Conservation (phyloP, 2,797 vertebrate genomes). For the Mus caroli region DNA sequence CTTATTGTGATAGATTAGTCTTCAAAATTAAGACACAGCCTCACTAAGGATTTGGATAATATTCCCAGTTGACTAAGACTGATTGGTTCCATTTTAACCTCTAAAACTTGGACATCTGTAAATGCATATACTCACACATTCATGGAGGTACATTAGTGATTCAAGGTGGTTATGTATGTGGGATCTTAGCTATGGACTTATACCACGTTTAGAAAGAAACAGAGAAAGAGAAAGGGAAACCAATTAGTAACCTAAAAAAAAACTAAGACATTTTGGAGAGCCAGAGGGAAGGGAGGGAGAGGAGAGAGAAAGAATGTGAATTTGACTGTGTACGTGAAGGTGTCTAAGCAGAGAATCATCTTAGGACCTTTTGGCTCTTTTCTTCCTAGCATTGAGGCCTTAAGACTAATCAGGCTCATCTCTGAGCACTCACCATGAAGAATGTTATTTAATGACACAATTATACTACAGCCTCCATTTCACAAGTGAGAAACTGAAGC, state of each 20-base stretch:
- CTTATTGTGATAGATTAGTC: neutral
- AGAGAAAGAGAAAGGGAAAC: neutral
- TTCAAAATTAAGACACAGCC: neutral
- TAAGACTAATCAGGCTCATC: neutral
- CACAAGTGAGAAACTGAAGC: neutral
- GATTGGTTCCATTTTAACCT: neutral
- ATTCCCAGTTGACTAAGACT: neutral
- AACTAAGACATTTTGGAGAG: neutral
- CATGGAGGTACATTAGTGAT: too few species aligned
- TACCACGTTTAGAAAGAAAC: neutral
- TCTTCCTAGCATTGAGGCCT: neutral
- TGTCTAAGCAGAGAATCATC: neutral
- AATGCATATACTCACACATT: neutral
- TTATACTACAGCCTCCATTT: neutral
- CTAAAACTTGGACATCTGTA: neutral
- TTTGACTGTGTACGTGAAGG: neutral
- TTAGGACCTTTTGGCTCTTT: neutral
- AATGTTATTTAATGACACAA: neutral
- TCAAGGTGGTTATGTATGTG: neutral
- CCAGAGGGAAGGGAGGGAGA: neutral
- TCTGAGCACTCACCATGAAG: neutral
- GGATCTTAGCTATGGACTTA: neutral
- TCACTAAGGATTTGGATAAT: neutral
- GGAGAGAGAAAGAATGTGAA: too few species aligned
- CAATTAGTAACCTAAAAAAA: neutral